phyloP scores from a whole-genome alignment of 2,888 invertebrate genomes.

The Eupithecia subumbrata region DNA sequence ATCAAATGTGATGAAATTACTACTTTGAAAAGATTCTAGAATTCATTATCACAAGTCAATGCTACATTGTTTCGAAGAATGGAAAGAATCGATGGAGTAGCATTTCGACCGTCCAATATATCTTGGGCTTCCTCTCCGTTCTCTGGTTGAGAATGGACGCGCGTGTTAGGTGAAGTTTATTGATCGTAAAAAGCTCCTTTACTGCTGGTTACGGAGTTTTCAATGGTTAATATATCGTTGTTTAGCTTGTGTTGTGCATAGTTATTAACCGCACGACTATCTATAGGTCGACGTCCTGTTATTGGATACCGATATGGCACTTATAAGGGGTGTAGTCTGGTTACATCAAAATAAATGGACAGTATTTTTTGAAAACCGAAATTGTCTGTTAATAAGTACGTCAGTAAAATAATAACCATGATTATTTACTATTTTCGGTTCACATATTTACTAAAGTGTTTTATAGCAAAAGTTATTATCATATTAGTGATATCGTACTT shows the following conservation, averaged over 20 bases:
- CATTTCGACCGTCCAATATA: slow-evolving; percentile 56
- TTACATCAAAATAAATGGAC: background rate
- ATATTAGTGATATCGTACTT: background rate
- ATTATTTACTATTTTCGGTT: too few relatives aligned
- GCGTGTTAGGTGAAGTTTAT: slow-evolving; percentile 45
- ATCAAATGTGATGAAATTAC: background rate
- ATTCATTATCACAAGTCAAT: slow-evolving; percentile 60
- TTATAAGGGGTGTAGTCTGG: slow-evolving; percentile 21
- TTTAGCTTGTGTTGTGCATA: slow-evolving; percentile 62
- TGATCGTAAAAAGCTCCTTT: slow-evolving; percentile 54
- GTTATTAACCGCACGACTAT: slow-evolving; percentile 55
- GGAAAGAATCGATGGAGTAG: slow-evolving; percentile 66
- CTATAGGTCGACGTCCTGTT: slow-evolving; percentile 35
- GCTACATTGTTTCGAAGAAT: slow-evolving; percentile 69
- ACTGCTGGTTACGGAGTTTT: slow-evolving; percentile 58
- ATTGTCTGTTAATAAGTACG: background rate
- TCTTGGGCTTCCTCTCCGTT: slow-evolving; percentile 55
- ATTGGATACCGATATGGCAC: slow-evolving; percentile 31
- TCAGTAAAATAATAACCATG: background rate
- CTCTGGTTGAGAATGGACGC: slow-evolving; percentile 44
- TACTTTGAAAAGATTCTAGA: slow-evolving; percentile 21
- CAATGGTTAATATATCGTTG: slow-evolving; percentile 70
- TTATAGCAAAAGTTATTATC: too few relatives aligned
- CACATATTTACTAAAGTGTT: too few relatives aligned
- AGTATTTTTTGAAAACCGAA: background rate